Base-by-base conservation (phyloP, 2,113 vertebrate species). In the Cavia aperea region DNA sequence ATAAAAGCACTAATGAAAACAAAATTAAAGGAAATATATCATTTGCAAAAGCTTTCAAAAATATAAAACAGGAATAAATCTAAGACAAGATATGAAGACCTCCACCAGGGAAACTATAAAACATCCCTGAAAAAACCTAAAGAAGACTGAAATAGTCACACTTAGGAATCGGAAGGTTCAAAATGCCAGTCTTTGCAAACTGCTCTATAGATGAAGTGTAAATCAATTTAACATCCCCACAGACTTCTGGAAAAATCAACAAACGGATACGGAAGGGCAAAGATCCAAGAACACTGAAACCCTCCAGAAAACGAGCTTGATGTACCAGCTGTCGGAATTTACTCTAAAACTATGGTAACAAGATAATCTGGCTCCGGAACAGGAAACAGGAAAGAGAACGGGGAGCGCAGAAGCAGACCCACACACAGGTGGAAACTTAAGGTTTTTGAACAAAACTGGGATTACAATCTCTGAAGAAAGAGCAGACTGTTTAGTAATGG, bases 11-110 rank as follows among this genome's bases (percentile, higher is more conserved):
- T 21, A 77, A 85, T 75, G 10, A 68, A 77, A 89, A 77, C 36
- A 78, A 93, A 93, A 88, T 85, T 66, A 81, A 93, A 72, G 79
- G 66, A 87, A 84, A 66, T 66, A 65, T 6, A 86, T 85, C 43
- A 68, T 92, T 94, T 46, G 15, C 6, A 93, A 86, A 88, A 88
- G 43, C 46, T 81, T 36, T 36, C 10, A 86, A 86, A 79, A 86
- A 16, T 43, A 43, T 39, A 68, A 94, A 49, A 23, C 13, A 81
- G 36, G n/a, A 83, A 56, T 85, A 89, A 91, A 93, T 88, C 63
- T 73, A 84, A 84, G 84, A 54, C 23, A 88, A 83, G 19, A 65
- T 33, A 84, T 10, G 6, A 81, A 86, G 91, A 86, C 72, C 15
- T 29, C 63, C 54, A 60, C 18, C 36, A 29, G 66, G 90, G 9